Conservation (phyloP, 2,113 vertebrate genomes). For the Erinaceus europaeus region DNA sequence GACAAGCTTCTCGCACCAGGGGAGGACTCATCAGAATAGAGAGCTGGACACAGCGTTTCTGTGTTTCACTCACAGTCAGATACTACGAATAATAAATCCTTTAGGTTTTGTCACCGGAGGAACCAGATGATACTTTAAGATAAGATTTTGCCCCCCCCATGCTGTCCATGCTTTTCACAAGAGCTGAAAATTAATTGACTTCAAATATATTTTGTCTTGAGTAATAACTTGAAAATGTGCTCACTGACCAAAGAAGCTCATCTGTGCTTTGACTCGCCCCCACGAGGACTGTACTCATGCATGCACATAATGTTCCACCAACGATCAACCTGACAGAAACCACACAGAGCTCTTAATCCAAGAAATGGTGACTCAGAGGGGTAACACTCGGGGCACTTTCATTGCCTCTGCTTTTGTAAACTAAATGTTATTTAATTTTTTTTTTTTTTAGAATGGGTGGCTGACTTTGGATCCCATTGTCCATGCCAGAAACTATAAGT, state of each 20-base stretch:
- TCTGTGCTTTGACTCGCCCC: conserved; percentile 17
- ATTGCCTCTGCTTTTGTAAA: conserved; percentile 28
- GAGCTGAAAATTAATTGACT: conserved; percentile 52
- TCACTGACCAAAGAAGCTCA: conserved; percentile 52
- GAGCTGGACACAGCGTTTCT: neutral
- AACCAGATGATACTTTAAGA: conserved; percentile 18
- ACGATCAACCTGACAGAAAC: conserved; percentile 41
- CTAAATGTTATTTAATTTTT: neutral
- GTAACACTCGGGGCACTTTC: neutral
- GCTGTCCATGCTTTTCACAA: conserved; percentile 41
- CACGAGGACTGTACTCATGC: conserved; percentile 29
- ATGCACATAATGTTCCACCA: conserved; percentile 31
- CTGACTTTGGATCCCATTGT: neutral
- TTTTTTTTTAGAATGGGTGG: neutral
- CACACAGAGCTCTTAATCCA: conserved; percentile 40
- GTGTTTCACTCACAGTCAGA: conserved; percentile 12
- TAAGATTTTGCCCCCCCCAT: neutral
- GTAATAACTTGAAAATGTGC: conserved; percentile 64
- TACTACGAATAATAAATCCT: conserved; percentile 37
- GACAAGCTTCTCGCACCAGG: neutral
- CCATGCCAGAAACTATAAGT: neutral
- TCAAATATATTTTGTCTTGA: conserved; percentile 54
- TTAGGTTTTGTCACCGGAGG: conserved; percentile 2
- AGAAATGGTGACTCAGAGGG: conserved; percentile 28
- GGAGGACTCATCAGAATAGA: conserved; percentile 20